Evolutionary conservation across 2,797 vertebrate genomes (phyloP), one percentile per base, ranked within the genome.

Genomic region (Acestrorhynchus altus): DNA sequence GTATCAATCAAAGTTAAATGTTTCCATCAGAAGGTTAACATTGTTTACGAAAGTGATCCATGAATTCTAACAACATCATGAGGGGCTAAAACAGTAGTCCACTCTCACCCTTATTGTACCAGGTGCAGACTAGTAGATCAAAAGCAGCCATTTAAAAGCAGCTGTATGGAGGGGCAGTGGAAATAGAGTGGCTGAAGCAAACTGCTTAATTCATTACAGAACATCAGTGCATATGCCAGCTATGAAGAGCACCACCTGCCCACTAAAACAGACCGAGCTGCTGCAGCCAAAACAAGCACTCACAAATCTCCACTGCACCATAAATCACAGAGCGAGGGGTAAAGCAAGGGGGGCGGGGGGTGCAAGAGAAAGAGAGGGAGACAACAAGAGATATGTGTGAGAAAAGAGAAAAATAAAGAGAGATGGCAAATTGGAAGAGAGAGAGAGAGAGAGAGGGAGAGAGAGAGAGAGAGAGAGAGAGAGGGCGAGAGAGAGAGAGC

Each of bases 211-310:
- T 81, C 74, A 83, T 74, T 77, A 79, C 69, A 11, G 24, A 72
- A 77, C 70, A 66, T 54, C 70, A 78, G 79, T 71, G 81, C 79
- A 80, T 77, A 71, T 65, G 67, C 74, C 67, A 72, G 59, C 68
- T 51, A 71, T 78, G 76, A 70, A 81, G 39, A 39, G n/a, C 24
- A 65, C 74, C 84, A 85, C 81, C 81, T 83, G 84, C 74, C 75
- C 77, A 79, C 74, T 77, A 76, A 70, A 79, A 67, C 76, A 28
- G 67, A 70, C 57, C 67, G 0, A 22, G 5, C 39, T 76, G 46
- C 46, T 66, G 68, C 44, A 60, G 69, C 59, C 52, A 76, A 81
- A 81, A 74, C 59, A 16, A 74, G 66, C 74, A 66, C 77, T 72
- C 40, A 4, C 60, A 69, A 74, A 83, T 68, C 49, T 75, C 71